A percentile compares a stretch with the other conserved stretches of the same genome.
Evolutionary conservation across 2,113 vertebrate species (phyloP).

Genomic region (Melanocharis versteri): DNA sequence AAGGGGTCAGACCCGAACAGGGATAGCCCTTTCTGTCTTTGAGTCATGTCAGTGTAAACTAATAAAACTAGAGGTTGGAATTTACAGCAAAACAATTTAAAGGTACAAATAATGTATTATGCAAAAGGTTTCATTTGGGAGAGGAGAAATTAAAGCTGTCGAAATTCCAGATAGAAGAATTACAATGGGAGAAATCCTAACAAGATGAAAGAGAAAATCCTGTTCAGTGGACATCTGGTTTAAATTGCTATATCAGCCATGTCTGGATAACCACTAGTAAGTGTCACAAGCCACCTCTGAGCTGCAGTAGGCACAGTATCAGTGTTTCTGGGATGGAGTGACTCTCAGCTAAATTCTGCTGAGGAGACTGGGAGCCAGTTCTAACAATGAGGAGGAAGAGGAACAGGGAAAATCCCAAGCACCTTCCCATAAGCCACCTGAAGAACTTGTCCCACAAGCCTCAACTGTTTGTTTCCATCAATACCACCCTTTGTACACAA

Average conservation of each 20-base stretch:
- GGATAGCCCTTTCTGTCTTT: neutral
- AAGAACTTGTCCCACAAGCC: conserved; percentile 66
- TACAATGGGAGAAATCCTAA: neutral
- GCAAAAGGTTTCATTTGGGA: neutral
- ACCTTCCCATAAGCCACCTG: conserved; percentile 56
- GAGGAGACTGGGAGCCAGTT: neutral
- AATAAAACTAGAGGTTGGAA: neutral
- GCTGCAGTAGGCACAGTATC: neutral
- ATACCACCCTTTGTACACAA: conserved; percentile 63
- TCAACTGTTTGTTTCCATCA: conserved; percentile 62
- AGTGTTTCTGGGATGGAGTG: neutral
- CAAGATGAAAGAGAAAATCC: neutral
- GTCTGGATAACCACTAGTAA: neutral
- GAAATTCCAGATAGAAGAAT: neutral
- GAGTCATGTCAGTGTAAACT: neutral
- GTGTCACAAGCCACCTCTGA: neutral
- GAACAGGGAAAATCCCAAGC: conserved; percentile 61
- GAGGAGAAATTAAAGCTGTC: neutral
- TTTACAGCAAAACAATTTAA: neutral
- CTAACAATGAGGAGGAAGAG: conserved; percentile 29
- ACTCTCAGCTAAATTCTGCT: neutral
- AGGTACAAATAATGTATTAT: neutral
- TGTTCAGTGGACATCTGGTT: neutral
- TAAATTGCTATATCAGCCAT: neutral
- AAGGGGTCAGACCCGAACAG: neutral